Conservation (phyloP, 2,797 vertebrate genomes). For the Podarcis lilfordi region DNA sequence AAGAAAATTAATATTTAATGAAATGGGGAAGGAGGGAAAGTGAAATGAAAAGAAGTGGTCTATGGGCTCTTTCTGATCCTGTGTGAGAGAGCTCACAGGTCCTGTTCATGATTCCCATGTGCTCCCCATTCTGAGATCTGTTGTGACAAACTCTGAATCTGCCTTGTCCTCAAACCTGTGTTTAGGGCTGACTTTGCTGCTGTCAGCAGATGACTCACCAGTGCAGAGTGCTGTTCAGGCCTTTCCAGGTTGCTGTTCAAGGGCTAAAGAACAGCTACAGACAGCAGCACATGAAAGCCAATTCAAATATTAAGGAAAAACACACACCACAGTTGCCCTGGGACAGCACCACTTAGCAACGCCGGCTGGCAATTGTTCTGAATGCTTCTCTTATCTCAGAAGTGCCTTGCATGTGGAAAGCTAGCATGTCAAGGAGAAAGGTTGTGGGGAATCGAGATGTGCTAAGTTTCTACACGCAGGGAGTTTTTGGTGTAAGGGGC, state of each 20-base stretch:
- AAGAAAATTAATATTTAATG: too few species aligned
- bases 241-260: neutral
- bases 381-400: neutral
- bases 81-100: neutral
- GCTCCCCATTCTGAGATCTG: neutral
- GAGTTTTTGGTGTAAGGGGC: neutral
- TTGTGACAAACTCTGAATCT: neutral
- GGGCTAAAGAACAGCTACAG: neutral
- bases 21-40: too few species aligned
- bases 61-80: neutral
- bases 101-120: neutral
- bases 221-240: neutral
- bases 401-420: neutral
- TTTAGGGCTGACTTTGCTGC: neutral
- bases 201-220: conserved; percentile 6
- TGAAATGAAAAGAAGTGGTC: neutral
- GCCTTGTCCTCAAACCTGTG: neutral
- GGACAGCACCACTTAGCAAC: neutral
- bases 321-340: neutral
- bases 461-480: neutral
- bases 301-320: neutral
- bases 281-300: neutral
- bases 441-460: too few species aligned
- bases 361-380: neutral
- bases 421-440: neutral